Evolutionary conservation across 2,113 vertebrate genomes (phyloP).

Genomic region (Actenoides hombroni): DNA sequence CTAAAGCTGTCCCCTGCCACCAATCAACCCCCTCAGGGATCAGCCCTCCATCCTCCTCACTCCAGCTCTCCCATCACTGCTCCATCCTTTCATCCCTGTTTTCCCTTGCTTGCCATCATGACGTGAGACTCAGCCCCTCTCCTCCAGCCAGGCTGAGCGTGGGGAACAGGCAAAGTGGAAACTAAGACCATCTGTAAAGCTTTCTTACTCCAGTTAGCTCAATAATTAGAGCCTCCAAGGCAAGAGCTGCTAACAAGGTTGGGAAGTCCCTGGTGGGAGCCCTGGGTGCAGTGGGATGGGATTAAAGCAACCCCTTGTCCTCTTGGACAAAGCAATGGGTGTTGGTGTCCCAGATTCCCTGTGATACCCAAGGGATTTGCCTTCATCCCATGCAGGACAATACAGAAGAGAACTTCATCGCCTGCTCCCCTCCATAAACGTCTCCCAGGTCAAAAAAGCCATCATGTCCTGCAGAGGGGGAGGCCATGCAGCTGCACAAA

Average conservation of each 20-base stretch:
- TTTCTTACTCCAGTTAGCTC: conserved; percentile 36
- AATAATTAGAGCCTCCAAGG: not conserved
- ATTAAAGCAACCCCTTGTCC: not conserved
- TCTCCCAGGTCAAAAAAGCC: not conserved
- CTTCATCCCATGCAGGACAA: accelerated
- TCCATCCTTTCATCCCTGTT: not conserved
- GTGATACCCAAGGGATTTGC: accelerated
- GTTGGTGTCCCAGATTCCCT: not conserved
- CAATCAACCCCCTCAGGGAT: accelerated
- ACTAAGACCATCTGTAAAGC: not conserved
- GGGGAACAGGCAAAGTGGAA: not conserved
- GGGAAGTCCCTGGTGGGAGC: not conserved
- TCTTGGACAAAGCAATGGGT: not conserved
- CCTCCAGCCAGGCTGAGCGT: not conserved
- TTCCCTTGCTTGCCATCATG: not conserved
- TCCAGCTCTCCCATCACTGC: accelerated
- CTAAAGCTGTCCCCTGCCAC: not conserved
- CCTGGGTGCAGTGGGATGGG: no score
- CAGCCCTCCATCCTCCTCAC: not conserved
- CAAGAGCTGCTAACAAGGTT: not conserved
- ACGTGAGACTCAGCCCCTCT: not conserved
- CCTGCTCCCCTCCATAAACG: not conserved
- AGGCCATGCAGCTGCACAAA: not conserved
- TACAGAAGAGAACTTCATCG: no score
- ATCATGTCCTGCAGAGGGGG: accelerated